phyloP scores from a whole-genome alignment of 2,888 invertebrate species.

The Lordiphosa fenestrarum region DNA sequence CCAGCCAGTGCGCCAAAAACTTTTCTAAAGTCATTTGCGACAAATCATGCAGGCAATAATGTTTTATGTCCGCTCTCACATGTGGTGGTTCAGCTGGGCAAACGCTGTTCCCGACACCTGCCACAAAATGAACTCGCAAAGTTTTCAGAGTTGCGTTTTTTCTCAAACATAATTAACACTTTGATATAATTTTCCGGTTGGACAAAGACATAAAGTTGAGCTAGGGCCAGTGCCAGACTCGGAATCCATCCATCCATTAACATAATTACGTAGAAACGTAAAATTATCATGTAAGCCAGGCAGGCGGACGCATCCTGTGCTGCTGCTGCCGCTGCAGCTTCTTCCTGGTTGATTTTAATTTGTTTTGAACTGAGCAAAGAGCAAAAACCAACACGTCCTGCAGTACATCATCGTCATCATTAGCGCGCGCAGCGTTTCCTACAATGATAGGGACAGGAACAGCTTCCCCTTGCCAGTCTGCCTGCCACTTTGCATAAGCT shows the following conservation, averaged over 20 bases:
- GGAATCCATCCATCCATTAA: constrained; percentile 62
- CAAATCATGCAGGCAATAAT: constrained; percentile 65
- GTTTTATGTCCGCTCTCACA: constrained; percentile 36
- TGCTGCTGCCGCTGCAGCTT: constrained; percentile 27
- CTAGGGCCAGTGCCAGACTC: constrained; percentile 12
- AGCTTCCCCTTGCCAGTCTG: constrained; percentile 25
- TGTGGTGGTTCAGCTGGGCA: constrained; percentile 38
- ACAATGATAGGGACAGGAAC: constrained; percentile 27
- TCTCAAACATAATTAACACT: constrained; percentile 65
- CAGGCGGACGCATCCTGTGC: constrained; percentile 40
- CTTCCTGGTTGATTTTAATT: constrained; percentile 66
- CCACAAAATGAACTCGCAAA: constrained; percentile 14
- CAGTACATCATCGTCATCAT: constrained; percentile 73
- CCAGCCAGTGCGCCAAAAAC: constrained; percentile 39
- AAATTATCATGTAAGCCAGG: constrained; percentile 59
- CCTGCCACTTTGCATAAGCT: constrained; percentile 62
- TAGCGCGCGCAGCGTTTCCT: constrained; percentile 58
- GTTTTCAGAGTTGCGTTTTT: constrained; percentile 6
- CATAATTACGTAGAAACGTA: constrained; percentile 63
- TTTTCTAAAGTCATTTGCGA: constrained; percentile 71
- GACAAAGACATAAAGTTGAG: constrained; percentile 41
- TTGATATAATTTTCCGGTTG: constrained; percentile 65
- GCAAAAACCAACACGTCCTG: constrained; percentile 70
- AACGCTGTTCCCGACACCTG: constrained; percentile 36
- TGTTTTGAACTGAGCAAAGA: constrained; percentile 58